Percentiles rank a stretch among this genome's conserved stretches.
Conservation (phyloP, 2,113 vertebrate species). For the Anoura caudifer region DNA sequence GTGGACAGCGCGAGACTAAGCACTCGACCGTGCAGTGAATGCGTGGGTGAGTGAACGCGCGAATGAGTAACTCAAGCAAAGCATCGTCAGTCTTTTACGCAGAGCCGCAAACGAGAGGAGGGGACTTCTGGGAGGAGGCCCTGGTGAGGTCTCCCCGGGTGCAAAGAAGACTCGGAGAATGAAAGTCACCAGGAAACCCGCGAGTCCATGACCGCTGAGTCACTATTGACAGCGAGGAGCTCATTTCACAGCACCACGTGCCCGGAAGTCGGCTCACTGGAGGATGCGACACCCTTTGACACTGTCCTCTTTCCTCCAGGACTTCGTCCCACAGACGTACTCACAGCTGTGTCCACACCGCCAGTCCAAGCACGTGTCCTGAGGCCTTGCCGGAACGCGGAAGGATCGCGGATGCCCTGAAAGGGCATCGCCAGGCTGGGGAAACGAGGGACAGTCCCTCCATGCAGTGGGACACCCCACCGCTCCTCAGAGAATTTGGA, state of each 20-base stretch:
- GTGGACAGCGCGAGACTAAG: not conserved
- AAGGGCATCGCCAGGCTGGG: not conserved
- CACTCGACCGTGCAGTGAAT: rapidly evolving
- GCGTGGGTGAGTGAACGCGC: rapidly evolving
- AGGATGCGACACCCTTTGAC: not conserved
- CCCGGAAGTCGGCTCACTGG: not conserved
- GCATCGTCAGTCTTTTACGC: not conserved
- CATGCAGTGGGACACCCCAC: rapidly evolving
- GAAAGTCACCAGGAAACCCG: not conserved
- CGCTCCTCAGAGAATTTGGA: not conserved
- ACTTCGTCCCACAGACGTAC: not conserved
- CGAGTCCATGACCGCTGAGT: rapidly evolving
- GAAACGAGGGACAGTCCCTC: too few species aligned
- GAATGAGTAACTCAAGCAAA: rapidly evolving
- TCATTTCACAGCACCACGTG: rapidly evolving
- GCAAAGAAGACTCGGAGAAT: not conserved
- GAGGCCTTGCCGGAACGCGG: too few species aligned
- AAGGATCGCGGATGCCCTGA: not conserved
- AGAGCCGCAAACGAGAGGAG: not conserved
- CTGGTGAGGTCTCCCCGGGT: rapidly evolving
- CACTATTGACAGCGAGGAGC: not conserved
- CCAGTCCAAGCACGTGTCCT: not conserved
- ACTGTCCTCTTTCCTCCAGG: not conserved
- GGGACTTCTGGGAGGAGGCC: not conserved
- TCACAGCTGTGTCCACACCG: not conserved